Conservation (phyloP, 2,888 invertebrate genomes). For the Hirtodrosophila cameraria region DNA sequence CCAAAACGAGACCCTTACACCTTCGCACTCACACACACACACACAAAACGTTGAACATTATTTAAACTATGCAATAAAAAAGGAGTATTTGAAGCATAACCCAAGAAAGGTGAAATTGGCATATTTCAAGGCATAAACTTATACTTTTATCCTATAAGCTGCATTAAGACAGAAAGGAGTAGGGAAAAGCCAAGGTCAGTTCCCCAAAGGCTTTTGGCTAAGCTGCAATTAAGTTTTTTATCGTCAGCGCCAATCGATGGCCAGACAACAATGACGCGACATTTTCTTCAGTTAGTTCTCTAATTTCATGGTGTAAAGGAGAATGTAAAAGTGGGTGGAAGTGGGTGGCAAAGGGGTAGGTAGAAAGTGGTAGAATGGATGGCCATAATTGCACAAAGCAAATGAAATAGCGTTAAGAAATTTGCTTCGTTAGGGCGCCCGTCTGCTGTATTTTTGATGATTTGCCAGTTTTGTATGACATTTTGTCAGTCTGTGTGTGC, state of each 20-base stretch:
- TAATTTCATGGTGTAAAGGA: conserved; percentile 1
- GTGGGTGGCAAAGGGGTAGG: too few relatives aligned
- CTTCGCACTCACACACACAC: conserved; percentile 22
- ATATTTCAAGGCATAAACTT: conserved; percentile 24
- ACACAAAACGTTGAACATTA: conserved; percentile 32
- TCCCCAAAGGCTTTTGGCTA: conserved; percentile 8
- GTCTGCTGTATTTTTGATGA: conserved; percentile 52
- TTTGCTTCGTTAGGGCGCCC: conserved; percentile 55
- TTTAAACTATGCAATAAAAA: conserved; percentile 45
- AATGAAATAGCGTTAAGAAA: conserved; percentile 36
- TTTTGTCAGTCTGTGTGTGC: conserved; percentile 19
- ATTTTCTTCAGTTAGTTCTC: conserved; percentile 6
- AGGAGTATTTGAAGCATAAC: conserved; percentile 19
- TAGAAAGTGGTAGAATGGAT: not conserved
- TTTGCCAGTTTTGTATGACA: conserved; percentile 52
- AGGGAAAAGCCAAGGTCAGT: conserved; percentile 37
- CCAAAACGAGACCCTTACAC: conserved; percentile 24
- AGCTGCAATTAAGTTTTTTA: conserved; percentile 47
- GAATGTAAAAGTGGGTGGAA: too few relatives aligned
- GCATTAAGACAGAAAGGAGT: not conserved
- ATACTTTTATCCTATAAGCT: conserved; percentile 25
- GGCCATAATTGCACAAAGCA: conserved; percentile 70
- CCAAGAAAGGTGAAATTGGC: conserved; percentile 29
- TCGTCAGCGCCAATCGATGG: conserved; percentile 32
- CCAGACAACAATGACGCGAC: conserved; percentile 48